Base-by-base conservation (phyloP, 2,797 vertebrate species). In the Platyrinchus mystaceus region DNA sequence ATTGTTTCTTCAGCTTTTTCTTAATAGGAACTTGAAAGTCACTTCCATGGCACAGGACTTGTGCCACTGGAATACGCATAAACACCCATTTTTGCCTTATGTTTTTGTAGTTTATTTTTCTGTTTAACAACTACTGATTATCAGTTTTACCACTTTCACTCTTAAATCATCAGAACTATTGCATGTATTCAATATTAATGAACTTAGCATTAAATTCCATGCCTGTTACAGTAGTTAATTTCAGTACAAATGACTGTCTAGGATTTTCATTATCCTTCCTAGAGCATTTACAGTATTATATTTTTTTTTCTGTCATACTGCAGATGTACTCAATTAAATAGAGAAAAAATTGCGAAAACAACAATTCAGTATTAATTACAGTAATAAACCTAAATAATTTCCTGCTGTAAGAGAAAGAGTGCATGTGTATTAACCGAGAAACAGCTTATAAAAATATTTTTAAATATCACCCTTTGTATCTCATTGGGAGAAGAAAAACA, bases 311-410 rank as follows among this genome's bases (percentile, higher is more conserved):
- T 52, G 84, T 39, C 47, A 27, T 56, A 37, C 52, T 69, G 60
- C 37, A 82, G 67, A 81, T 66, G 41, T 62, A 74, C 28, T 78
- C 50, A 63, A 39, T 84, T 59, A 87, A 68, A 37, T 47, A 20
- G 66, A 77, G 15, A 26, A 82, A 78, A 74, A 85, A 36, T 5
- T 22, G 17, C 43, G 24, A 82, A 88, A 89, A 82, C 16, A 50
- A 53, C 28, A 94, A 76, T 80, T 87, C 50, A 69, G 27, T 68
- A 62, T 88, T 90, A 88, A 73, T 84, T 82, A 78, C 50, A 78
- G 37, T 70, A 89, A 93, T 74, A 82, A 78, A 82, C 23, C 8
- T 73, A 81, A 88, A 50, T 66, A 26, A 68, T 49, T 84, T 88
- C 17, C n/a, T 52, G 19, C 46, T 73, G 23, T 27, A 69, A 52